Base-by-base conservation (phyloP, 2,888 invertebrate species). In the Vanessa cardui region DNA sequence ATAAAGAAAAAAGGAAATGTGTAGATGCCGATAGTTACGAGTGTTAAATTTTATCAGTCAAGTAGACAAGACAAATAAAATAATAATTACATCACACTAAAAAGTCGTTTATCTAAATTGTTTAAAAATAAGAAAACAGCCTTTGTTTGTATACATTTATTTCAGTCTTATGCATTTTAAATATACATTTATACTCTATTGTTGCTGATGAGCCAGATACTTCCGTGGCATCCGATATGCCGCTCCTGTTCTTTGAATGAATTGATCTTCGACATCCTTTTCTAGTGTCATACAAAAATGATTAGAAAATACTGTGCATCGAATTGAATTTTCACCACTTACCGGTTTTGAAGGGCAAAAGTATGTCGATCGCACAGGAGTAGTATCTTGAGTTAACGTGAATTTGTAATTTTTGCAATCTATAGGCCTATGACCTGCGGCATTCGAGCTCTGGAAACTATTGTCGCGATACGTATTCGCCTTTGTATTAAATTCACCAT, bases 401-500 rank as follows among this genome's bases (percentile, higher is more conserved):
- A 93, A 89, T 67, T 90, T 92, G 69, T 92, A 92, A 73, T 87
- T 89, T 72, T 90, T 92, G 72, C 92, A 92, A 70, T 92, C 91
- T 44, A 92, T 87, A 0, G 89, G 83, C 18, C 78, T 77, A 5
- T 76, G 73, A 18, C 75, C 75, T 7, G 72, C 71, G 6, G 68
- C 66, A 26, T 68, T 63, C 6, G 73, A 60, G 49, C 66, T 56
- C 26, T 69, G 63, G 49, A 62, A 69, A 4, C 65, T 68, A 33
- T 73, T 65, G n/a, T 72, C 76, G 26, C 63, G 61, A 60, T 77
- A 75, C 0, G 72, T 60, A 47, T 83, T 83, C 5, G 77, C 75
- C 70, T 80, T 83, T 49, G 80, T 76, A 62, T 79, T 81, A n/a
- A 78, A 76, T 70, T 79, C 78, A 0, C 76, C 78, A 64, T 76